A percentile compares a stretch with the other conserved stretches of the same genome.
Evolutionary conservation across 2,888 invertebrate species (phyloP).

Genomic region (Hydraecia micacea): DNA sequence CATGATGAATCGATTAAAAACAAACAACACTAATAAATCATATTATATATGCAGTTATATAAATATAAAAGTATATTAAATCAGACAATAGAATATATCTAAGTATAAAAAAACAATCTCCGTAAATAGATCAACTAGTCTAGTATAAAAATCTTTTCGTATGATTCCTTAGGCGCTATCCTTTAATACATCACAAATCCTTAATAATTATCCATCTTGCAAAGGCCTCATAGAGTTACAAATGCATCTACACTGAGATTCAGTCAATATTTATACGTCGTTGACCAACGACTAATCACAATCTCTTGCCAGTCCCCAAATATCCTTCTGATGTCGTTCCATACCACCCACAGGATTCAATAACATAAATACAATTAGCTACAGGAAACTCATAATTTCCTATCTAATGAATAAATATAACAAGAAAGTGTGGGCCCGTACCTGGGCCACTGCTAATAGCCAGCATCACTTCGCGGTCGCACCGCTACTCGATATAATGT

Average conservation of each 20-base stretch:
- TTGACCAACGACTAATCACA: constrained; percentile 90
- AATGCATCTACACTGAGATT: constrained; percentile 91
- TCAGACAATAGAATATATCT: constrained; percentile 90
- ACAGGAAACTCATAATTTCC: constrained; percentile 90
- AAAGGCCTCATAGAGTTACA: constrained; percentile 91
- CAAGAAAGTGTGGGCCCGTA: constrained; percentile 84
- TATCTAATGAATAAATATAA: constrained; percentile 90
- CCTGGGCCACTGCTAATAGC: constrained; percentile 84
- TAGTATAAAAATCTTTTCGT: constrained; percentile 91
- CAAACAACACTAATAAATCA: constrained; percentile 91
- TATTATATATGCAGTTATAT: constrained; percentile 86
- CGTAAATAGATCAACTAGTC: constrained; percentile 91
- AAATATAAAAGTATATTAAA: constrained; percentile 90
- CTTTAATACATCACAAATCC: constrained; percentile 91
- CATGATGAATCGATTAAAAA: constrained; percentile 87
- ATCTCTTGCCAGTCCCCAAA: constrained; percentile 89
- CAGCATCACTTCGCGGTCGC: constrained; percentile 89
- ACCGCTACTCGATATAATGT: constrained; percentile 86
- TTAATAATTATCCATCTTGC: constrained; percentile 90
- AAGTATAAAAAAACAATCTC: constrained; percentile 91
- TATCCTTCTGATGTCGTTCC: constrained; percentile 87
- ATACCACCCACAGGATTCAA: constrained; percentile 88
- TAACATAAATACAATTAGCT: constrained; percentile 90
- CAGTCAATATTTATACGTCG: constrained; percentile 91
- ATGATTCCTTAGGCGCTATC: constrained; percentile 91